Percentiles rank a stretch among this genome's conserved stretches.
These are phyloP conservation scores for Forbesichthys agassizii DNA, from an alignment of 2,113 vertebrate genomes.

Conservation along the genomic window DNA sequence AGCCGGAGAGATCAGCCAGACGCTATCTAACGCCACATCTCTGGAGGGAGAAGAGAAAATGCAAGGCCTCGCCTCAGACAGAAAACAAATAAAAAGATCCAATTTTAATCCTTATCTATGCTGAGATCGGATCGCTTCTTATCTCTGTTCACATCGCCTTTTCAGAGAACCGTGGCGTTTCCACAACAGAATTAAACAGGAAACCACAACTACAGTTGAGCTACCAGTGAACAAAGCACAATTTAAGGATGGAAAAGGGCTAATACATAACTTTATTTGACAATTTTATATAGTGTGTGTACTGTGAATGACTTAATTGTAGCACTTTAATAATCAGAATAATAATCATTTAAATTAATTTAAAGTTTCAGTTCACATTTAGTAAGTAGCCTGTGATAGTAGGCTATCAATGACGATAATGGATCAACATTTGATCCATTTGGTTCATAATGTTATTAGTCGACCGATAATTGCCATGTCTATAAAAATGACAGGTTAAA, in stretches of 20 bases:
- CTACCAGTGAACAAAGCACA: slow-evolving; percentile 56
- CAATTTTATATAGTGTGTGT: background rate
- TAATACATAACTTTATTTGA: slow-evolving; percentile 26
- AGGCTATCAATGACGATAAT: background rate
- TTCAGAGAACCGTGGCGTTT: slow-evolving; percentile 79
- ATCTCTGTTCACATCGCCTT: slow-evolving; percentile 78
- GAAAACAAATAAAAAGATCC: slow-evolving; percentile 81
- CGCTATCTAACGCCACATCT: slow-evolving; percentile 78
- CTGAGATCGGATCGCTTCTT: slow-evolving; percentile 79
- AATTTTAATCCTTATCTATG: slow-evolving; percentile 79
- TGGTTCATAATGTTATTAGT: no score
- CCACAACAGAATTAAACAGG: slow-evolving; percentile 80
- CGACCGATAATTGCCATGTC: no score
- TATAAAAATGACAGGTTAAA: background rate
- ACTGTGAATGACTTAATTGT: background rate
- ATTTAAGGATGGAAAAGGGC: slow-evolving; percentile 17
- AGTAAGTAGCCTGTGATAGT: background rate
- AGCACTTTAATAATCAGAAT: background rate
- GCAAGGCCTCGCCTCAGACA: slow-evolving; percentile 71
- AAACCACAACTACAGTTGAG: slow-evolving; percentile 66
- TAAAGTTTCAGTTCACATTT: background rate
- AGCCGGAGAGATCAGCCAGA: slow-evolving; percentile 70
- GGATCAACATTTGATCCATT: no score
- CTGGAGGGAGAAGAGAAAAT: slow-evolving; percentile 77
- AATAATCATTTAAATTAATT: background rate